These are phyloP conservation scores for Clivina fossor DNA, from an alignment of 2,888 invertebrate genomes.

Conservation along the genomic window DNA sequence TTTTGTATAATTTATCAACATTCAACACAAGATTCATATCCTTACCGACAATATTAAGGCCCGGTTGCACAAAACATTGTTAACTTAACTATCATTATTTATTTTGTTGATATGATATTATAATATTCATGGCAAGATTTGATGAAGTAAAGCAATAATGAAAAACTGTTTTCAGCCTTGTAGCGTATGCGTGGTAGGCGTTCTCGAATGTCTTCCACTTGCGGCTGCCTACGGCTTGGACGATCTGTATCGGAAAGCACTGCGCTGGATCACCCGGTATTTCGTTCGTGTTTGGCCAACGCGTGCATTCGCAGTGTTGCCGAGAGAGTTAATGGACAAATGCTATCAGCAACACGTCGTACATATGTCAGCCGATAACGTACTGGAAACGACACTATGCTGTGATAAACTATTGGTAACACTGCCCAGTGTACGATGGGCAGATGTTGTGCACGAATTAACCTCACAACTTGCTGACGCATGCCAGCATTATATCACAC, in stretches of 20 bases:
- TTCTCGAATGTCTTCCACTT: conserved; percentile 83
- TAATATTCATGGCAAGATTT: too few species aligned
- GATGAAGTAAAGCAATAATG: neutral
- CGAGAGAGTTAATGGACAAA: conserved; percentile 78
- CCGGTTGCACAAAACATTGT: neutral
- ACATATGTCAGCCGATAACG: conserved; percentile 76
- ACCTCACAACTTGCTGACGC: conserved; percentile 79
- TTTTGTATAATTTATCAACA: too few species aligned
- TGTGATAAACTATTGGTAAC: conserved; percentile 80
- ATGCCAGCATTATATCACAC: conserved; percentile 76
- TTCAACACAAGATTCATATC: too few species aligned
- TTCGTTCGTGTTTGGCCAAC: conserved; percentile 91
- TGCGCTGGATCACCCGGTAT: conserved; percentile 85
- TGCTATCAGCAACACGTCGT: conserved; percentile 82
- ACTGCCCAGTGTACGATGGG: conserved; percentile 81
- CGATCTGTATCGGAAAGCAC: conserved; percentile 81
- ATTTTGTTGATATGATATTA: too few species aligned
- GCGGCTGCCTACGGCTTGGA: conserved; percentile 84
- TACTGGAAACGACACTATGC: conserved; percentile 80
- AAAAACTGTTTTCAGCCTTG: conserved; percentile 69
- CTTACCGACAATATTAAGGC: neutral
- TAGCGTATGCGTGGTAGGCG: conserved; percentile 81
- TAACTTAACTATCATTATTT: neutral
- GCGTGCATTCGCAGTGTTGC: conserved; percentile 82
- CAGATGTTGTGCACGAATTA: conserved; percentile 74